Conservation (phyloP, 2,888 invertebrate genomes). For the Hermaeophaga mercurialis region DNA sequence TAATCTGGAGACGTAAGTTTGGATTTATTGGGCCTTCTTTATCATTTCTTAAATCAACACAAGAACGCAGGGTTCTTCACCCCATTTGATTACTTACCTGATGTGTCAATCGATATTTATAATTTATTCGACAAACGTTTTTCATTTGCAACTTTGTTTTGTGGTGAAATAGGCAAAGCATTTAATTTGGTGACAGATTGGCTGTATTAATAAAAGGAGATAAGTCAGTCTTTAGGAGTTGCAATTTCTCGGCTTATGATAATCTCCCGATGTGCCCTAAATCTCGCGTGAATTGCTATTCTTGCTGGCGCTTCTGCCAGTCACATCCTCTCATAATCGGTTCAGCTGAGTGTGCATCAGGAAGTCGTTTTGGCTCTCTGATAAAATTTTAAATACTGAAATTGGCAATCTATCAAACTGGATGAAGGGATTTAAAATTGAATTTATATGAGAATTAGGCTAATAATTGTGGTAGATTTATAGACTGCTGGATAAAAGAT, state of each 20-base stretch:
- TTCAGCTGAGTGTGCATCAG: conserved; percentile 39
- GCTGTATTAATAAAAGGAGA: conserved; percentile 2
- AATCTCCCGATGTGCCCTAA: conserved; percentile 18
- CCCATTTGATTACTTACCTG: too few relatives aligned
- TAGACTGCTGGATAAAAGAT: conserved; percentile 9
- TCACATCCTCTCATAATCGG: conserved; percentile 50
- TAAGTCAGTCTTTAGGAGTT: conserved; percentile 8
- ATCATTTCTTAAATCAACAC: too few relatives aligned
- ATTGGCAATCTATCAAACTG: conserved; percentile 42
- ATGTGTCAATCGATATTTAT: too few relatives aligned
- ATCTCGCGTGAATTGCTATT: conserved; percentile 14
- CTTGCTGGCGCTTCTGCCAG: conserved; percentile 33
- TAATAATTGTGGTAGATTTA: conserved; percentile 22
- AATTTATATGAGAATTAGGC: conserved; percentile 35
- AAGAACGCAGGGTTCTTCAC: too few relatives aligned
- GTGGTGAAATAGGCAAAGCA: too few relatives aligned
- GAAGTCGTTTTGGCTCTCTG: conserved; percentile 33
- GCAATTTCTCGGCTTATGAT: conserved; percentile 19
- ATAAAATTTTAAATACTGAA: conserved; percentile 40
- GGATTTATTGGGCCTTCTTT: too few relatives aligned
- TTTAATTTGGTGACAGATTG: not conserved
- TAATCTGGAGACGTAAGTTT: too few relatives aligned
- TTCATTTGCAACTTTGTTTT: too few relatives aligned
- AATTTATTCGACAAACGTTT: too few relatives aligned
- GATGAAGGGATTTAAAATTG: conserved; percentile 36